These are phyloP conservation scores for Microchrysa polita DNA, from an alignment of 2,888 invertebrate genomes.

Conservation along the genomic window DNA sequence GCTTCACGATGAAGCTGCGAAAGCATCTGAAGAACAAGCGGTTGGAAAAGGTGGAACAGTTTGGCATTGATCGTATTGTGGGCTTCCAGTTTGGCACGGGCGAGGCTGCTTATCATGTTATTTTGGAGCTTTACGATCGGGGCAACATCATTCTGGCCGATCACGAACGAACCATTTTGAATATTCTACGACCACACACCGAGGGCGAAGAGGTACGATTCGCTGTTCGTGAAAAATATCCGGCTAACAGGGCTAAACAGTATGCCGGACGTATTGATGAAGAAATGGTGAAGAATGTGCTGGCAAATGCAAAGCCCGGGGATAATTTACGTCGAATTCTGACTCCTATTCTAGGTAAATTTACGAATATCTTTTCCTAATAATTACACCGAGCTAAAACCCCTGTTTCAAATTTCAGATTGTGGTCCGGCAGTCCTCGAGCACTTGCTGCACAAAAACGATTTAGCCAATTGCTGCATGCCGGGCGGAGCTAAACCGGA, in stretches of 20 bases:
- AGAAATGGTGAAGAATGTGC: conserved; percentile 69
- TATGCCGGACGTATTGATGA: conserved; percentile 67
- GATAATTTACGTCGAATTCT: conserved; percentile 84
- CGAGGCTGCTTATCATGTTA: conserved; percentile 93
- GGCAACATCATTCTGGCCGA: conserved; percentile 97
- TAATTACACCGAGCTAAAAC: no score
- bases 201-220: conserved; percentile 91
- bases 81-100: conserved; percentile 95
- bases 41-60: conserved; percentile 83
- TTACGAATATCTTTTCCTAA: not conserved
- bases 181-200: conserved; percentile 90
- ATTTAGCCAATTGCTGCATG: conserved; percentile 68
- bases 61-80: conserved; percentile 93
- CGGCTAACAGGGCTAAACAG: conserved; percentile 78
- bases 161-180: conserved; percentile 86
- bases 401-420: conserved; percentile 66
- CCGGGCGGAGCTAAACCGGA: conserved; percentile 21
- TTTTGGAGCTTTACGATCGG: conserved; percentile 93
- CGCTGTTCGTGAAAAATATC: conserved; percentile 93
- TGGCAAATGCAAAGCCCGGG: conserved; percentile 74
- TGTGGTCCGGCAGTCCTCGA: conserved; percentile 93
- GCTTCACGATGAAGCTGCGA: conserved; percentile 97
- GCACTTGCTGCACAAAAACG: conserved; percentile 81
- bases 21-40: conserved; percentile 97
- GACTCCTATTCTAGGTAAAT: conserved; percentile 78